Evolutionary conservation across 2,113 vertebrate species (phyloP), one percentile per base, ranked within the genome.

Genomic region (Centrocercus urophasianus): DNA sequence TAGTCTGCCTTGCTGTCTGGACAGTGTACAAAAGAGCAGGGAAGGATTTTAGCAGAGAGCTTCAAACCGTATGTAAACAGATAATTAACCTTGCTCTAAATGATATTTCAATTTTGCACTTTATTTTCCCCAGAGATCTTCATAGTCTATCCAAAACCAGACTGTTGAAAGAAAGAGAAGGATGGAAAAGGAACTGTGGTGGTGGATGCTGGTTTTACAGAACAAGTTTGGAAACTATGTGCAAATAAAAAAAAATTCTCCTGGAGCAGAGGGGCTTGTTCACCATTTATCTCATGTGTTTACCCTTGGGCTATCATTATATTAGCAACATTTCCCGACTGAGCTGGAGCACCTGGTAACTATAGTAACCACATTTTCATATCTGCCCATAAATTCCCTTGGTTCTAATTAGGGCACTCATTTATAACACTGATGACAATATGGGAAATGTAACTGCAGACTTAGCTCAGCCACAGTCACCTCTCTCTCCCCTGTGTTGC

Each of bases 361-460:
- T 91, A 97, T 96, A 92, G 96, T 79, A 97, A 97, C 96, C 47
- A 71, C 59, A 89, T 96, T 96, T 96, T 94, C 89, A 90, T 95
- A 95, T 86, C 93, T 93, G 83, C 71, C 91, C 81, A 83, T 94
- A 94, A 93, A 95, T 95, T 93, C 91, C 83, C 92, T 86, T 0
- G 8, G 48, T 95, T 96, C 91, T 96, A 96, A 97, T 96, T 96
- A 96, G 77, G 83, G 60, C 74, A 83, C 72, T 89, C 86, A 79
- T 96, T 95, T 95, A 79, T 93, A 95, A 93, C 45, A 73, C 60
- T 66, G 78, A 69, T 72, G 94, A 96, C 76, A 95, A 90, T 50
- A 56, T 0, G 0, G 27, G 38, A 89, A 69, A 95, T 79, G 80
- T 63, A 88, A 86, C n/a, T 90, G 72, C 63, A 77, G 89, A 45